phyloP scores from a whole-genome alignment of 2,113 vertebrate species.

The Lates calcarifer region DNA sequence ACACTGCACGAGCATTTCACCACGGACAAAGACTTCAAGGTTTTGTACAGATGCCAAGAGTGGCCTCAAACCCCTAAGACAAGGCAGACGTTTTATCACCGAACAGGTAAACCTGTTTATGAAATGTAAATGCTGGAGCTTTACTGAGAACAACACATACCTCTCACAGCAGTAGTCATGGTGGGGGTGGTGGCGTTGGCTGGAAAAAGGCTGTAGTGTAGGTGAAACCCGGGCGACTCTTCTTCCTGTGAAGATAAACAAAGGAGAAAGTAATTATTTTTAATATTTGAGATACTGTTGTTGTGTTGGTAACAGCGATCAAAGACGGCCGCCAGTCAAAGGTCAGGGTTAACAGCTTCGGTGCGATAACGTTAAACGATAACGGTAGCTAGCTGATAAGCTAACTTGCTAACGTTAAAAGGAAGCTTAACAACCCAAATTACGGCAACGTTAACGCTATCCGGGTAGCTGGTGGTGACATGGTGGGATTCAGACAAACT shows the following conservation, averaged over 20 bases:
- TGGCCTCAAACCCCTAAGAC: background rate
- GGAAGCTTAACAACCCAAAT: background rate
- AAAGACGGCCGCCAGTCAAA: constrained; percentile 18
- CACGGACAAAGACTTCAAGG: no score
- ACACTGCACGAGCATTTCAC: background rate
- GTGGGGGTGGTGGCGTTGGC: background rate
- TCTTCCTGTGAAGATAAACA: constrained; percentile 38
- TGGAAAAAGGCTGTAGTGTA: background rate
- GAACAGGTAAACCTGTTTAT: background rate
- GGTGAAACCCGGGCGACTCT: background rate
- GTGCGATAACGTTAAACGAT: constrained; percentile 22
- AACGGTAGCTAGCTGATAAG: background rate
- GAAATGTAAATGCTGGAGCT: background rate
- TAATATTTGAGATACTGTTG: accelerated
- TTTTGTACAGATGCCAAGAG: background rate
- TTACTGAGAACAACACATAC: constrained; percentile 51
- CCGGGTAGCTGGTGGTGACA: no score
- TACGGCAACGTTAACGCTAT: background rate
- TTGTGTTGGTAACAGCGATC: background rate
- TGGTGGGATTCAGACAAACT: background rate
- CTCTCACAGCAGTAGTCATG: constrained; percentile 80
- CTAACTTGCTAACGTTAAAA: constrained; percentile 36
- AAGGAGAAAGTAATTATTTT: background rate
- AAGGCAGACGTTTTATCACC: background rate
- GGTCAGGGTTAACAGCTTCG: constrained; percentile 14